Conservation (phyloP, 2,888 invertebrate genomes). For the Andrena camellia region DNA sequence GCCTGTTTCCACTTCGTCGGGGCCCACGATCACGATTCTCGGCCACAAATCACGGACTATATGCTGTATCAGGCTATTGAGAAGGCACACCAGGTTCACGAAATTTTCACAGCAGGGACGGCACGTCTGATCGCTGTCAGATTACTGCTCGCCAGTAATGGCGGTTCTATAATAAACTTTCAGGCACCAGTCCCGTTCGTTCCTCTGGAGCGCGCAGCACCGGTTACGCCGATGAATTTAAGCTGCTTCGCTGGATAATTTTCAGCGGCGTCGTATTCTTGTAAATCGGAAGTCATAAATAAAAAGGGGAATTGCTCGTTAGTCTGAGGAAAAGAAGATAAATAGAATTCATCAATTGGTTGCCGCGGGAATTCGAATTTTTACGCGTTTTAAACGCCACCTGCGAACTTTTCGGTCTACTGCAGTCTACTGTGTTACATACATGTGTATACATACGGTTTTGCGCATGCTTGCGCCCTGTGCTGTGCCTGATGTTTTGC, state of each 20-base stretch:
- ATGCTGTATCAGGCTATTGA: constrained; percentile 32
- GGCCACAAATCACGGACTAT: constrained; percentile 51
- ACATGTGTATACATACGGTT: neutral
- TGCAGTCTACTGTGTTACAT: too few relatives aligned
- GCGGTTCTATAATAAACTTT: constrained; percentile 51
- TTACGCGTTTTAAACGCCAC: constrained; percentile 17
- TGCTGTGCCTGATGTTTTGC: neutral
- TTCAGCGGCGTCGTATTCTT: neutral
- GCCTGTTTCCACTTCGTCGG: constrained; percentile 34
- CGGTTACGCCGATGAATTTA: neutral
- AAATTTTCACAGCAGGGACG: constrained; percentile 35
- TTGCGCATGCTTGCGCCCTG: neutral
- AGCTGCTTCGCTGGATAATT: neutral
- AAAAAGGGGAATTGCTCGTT: neutral
- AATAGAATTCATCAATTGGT: constrained; percentile 17
- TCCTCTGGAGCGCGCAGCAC: neutral
- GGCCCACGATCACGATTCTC: constrained; percentile 43
- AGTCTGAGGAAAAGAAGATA: neutral
- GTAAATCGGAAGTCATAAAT: neutral
- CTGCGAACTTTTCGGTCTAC: constrained; percentile 7
- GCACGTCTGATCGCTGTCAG: constrained; percentile 52
- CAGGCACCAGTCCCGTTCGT: constrained; percentile 21
- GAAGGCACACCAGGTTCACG: constrained; percentile 55
- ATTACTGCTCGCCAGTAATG: constrained; percentile 45
- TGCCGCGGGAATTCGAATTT: constrained; percentile 39